Percentiles rank a stretch among this genome's conserved stretches.
Evolutionary conservation across 2,113 vertebrate species (phyloP).

Genomic region (Datnioides undecimradiatus): DNA sequence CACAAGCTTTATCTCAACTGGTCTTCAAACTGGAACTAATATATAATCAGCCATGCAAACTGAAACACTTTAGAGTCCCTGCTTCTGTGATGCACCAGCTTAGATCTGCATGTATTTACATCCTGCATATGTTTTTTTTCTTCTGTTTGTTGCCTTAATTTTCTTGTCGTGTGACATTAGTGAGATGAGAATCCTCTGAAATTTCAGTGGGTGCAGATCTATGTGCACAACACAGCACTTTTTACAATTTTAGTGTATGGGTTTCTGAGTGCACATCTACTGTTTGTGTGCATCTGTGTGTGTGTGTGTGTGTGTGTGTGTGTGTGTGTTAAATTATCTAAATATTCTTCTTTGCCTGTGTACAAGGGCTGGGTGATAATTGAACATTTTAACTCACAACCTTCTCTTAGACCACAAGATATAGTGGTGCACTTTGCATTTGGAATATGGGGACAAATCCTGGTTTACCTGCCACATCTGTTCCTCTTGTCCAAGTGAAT

Average conservation of each 20-base stretch:
- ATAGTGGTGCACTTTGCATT: too few species aligned
- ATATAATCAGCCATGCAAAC: neutral
- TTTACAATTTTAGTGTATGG: conserved; percentile 13
- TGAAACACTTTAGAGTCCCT: neutral
- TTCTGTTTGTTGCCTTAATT: conserved; percentile 60
- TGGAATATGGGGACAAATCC: too few species aligned
- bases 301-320: conserved; percentile 26
- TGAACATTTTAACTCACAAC: neutral
- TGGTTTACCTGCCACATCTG: too few species aligned
- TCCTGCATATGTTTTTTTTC: conserved; percentile 26
- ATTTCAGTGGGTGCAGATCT: conserved; percentile 29
- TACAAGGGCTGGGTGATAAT: neutral
- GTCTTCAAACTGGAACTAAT: neutral
- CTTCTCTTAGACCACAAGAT: too few species aligned
- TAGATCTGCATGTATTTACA: neutral
- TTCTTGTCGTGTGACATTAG: conserved; percentile 36
- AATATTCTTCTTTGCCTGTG: neutral
- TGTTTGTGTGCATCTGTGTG: conserved; percentile 3
- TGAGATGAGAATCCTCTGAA: conserved; percentile 33
- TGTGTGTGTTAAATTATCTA: neutral
- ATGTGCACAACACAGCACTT: conserved; percentile 74
- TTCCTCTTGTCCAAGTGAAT: neutral
- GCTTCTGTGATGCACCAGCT: neutral
- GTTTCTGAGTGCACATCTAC: conserved; percentile 2
- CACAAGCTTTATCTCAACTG: neutral